Base-by-base conservation (phyloP, 2,113 vertebrate genomes). In the Cryptomyrus ogoouensis region DNA sequence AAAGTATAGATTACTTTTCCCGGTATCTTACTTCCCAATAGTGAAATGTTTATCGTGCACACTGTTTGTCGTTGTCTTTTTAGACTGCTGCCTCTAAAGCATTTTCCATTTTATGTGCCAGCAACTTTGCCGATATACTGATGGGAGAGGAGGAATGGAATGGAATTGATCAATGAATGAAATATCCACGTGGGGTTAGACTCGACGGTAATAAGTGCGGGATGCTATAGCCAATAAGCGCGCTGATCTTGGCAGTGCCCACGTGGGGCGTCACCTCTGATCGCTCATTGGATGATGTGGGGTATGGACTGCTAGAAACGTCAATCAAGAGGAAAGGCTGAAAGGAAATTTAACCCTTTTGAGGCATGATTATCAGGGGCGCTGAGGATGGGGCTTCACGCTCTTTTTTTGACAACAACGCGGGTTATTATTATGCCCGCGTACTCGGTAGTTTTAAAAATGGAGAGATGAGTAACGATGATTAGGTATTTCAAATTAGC, bases 171-270 rank as follows among this genome's bases (percentile, higher is more conserved):
- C 92, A 91, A 92, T 92, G 95, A 96, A 95, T 95, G 95, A 96
- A 95, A 94, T 94, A 95, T 96, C 96, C 96, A 96, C 96, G 96
- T 96, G 96, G 96, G 96, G 95, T 94, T 96, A 94, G 92, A 92
- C 93, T 92, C 91, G 92, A 91, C 91, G 93, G 93, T 94, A 90
- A 94, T 95, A 95, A 95, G 95, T 94, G 92, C 90, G 93, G 92
- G 88, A 87, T 35, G 80, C 87, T 42, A 0, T 0, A 92, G 89
- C 96, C 96, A 96, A 96, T 96, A 89, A 44, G 80, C 3, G 1
- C 1, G 0, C 84, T 56, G 92, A 49, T 58, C 24, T 35, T 35
- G 52, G 27, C 2, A 21, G 10, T 0, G 1, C 95, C 96, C 96
- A 96, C 96, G 96, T 96, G 96, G 96, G 95, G 83, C 0, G 15